Conservation (phyloP, 2,113 vertebrate genomes). For the Salvelinus fontinalis region DNA sequence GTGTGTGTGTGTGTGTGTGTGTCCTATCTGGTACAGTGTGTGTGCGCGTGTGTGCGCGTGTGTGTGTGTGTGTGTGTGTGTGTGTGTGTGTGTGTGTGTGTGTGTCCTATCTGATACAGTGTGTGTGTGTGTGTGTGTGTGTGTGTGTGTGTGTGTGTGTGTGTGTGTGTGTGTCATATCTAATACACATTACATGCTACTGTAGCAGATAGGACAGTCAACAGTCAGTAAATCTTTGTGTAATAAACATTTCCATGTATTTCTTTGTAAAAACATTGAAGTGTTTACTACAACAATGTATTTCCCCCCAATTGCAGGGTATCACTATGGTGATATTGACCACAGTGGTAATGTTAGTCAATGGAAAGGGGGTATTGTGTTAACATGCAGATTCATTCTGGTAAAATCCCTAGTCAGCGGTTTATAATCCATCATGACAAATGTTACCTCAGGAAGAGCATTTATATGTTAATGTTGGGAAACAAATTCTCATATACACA, state of each 20-base stretch:
- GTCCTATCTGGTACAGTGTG: too few species aligned
- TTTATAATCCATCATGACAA: slow-evolving; percentile 58
- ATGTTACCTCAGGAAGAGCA: slow-evolving; percentile 32
- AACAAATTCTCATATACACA: slow-evolving; percentile 33
- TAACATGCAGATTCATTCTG: slow-evolving; percentile 61
- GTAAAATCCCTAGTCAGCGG: slow-evolving; percentile 43
- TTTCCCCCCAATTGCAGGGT: slow-evolving; percentile 39
- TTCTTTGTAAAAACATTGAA: background rate
- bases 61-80: too few species aligned
- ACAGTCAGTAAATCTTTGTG: slow-evolving; percentile 29
- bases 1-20: too few species aligned
- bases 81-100: too few species aligned
- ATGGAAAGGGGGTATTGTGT: slow-evolving; percentile 60
- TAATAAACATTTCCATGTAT: background rate
- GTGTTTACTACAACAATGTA: slow-evolving; percentile 35
- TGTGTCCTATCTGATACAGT: too few species aligned
- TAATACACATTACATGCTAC: too few species aligned
- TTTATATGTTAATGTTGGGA: slow-evolving; percentile 37
- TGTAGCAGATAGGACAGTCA: too few species aligned
- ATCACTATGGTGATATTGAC: slow-evolving; percentile 43
- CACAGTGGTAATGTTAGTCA: slow-evolving; percentile 57
- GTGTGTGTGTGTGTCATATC: too few species aligned
- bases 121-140: too few species aligned
- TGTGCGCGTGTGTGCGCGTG: too few species aligned
- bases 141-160: too few species aligned